Evolutionary conservation across 2,888 invertebrate genomes (phyloP), one percentile per base, ranked within the genome.

Genomic region (Villa cingulata): DNA sequence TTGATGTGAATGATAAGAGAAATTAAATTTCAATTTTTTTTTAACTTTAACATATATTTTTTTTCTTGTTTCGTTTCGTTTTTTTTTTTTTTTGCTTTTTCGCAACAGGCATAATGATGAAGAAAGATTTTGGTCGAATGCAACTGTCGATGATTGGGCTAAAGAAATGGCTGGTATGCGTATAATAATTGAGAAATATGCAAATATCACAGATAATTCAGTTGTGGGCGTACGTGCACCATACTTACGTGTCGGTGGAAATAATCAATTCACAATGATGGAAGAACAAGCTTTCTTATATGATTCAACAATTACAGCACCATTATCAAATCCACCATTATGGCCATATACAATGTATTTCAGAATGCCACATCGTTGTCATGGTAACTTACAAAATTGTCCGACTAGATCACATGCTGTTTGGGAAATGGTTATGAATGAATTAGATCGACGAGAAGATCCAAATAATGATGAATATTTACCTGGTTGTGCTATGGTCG

Each of bases 291-390:
- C 88, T 14, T 94, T 94, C 78, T 72, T 89, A 41, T 96, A 95
- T 65, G 95, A 96, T 69, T 91, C 92, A 39, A 92, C 94, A 44
- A 91, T 95, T 65, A 90, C 91, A 0, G 89, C 91, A 2, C 87
- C 91, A 1, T 74, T 91, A 36, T 86, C 85, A 56, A 88, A 90
- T 64, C 89, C 89, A 18, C 92, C 92, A 45, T 80, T 91, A 56
- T 96, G 96, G 96, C 96, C 96, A 4, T 96, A 96, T 75, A 96
- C 95, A 49, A 86, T 96, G 83, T 94, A 95, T 76, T 94, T 91
- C 79, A 81, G 88, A 60, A 90, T 94, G 87, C 90, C 92, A 0
- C 92, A 91, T 69, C 80, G 86, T 51, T 94, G 94, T 62, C 90
- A 91, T 65, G 91, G 91, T 53, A 91, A 91, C 70, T 72, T 89